Evolutionary conservation across 1,140 invertebrate species (phyloP).

Genomic region (Drosophila busckii): DNA sequence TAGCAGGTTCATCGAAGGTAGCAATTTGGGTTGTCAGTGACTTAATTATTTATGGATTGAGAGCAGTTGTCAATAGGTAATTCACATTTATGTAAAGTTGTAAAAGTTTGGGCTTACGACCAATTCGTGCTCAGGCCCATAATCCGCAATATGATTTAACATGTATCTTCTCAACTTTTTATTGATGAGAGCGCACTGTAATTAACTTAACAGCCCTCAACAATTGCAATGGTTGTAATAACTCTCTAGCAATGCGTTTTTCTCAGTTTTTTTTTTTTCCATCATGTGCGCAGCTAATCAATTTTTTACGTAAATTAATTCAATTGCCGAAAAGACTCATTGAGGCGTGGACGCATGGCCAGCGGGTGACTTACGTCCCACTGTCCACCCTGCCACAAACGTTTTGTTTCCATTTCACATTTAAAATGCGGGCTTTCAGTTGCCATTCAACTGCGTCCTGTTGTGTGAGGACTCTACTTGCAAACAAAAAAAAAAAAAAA

Average conservation of each 20-base stretch:
- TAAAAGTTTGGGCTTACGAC: no score
- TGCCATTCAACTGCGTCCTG: no score
- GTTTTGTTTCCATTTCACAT: constrained; percentile 49
- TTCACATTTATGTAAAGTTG: no score
- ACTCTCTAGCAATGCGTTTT: not conserved
- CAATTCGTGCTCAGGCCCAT: no score
- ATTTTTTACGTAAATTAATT: constrained; percentile 79
- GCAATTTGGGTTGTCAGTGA: no score
- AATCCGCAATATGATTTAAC: no score
- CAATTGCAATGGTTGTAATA: not conserved
- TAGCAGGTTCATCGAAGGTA: no score
- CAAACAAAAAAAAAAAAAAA: no score
- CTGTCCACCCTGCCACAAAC: not conserved
- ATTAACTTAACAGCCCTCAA: not conserved
- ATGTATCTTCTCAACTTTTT: no score
- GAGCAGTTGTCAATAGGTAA: no score
- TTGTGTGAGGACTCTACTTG: no score
- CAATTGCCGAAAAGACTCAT: constrained; percentile 78
- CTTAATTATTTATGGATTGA: no score
- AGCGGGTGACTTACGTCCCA: constrained; percentile 31
- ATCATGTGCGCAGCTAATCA: constrained; percentile 48
- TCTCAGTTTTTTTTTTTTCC: not conserved
- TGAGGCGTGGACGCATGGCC: constrained; percentile 64
- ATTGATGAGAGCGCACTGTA: not conserved
- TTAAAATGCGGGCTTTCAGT: constrained; percentile 71